Base-by-base conservation (phyloP, 2,113 vertebrate genomes). In the Lucifuga dentata region DNA sequence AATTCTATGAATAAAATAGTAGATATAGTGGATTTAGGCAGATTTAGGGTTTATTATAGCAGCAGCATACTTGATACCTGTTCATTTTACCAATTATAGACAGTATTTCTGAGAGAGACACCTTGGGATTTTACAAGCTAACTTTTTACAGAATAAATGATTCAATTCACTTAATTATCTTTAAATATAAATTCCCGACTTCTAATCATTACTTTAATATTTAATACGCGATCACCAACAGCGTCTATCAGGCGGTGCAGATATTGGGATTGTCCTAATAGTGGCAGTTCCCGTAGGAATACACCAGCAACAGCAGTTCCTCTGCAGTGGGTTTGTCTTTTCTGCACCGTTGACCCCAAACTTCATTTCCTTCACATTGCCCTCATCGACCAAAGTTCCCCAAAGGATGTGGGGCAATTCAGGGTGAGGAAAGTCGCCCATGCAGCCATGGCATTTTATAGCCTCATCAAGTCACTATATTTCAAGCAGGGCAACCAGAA, bases 331-430 rank as follows among this genome's bases (percentile, higher is more conserved):
- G 21, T 61, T 57, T 69, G 67, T 83, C 81, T 83, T 87, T 90
- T 90, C 92, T 92, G 92, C 89, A 69, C 82, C 53, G 75, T 68
- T 92, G 88, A 90, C 87, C 89, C 74, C 84, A 90, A 84, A 93
- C 89, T 92, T 86, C 87, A 93, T 94, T 94, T 94, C 92, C 92
- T 88, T 84, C 55, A 73, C 74, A 58, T 44, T 58, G 80, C 73
- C 85, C 80, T 78, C 88, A 83, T 85, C 40, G 68, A 80, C 66
- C 43, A 55, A 73, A 52, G 77, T 52, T 56, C 52, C 35, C 59
- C 65, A 83, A 84, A 89, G 88, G 84, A 87, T 91, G 76, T 86
- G 41, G 85, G 76, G 76, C 80, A 89, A 88, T 90, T 81, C 81
- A 86, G 63, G 58, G 82, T 51, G 80, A 76, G 68, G 64, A 81